These are phyloP conservation scores for Gambusia yucatana DNA, from an alignment of 2,797 vertebrate genomes.

Conservation along the genomic window DNA sequence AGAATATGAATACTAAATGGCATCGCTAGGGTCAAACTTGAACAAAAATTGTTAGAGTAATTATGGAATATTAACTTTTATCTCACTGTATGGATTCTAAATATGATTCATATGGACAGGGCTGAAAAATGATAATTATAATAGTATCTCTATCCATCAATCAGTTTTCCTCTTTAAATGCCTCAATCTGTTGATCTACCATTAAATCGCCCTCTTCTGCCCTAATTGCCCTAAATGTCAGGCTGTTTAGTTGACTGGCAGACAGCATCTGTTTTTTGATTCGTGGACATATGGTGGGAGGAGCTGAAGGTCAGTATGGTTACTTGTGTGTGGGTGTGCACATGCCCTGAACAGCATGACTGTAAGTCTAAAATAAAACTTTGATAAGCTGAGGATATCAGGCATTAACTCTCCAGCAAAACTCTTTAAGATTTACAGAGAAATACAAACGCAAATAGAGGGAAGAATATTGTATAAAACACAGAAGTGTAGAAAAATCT, in stretches of 20 bases:
- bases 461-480: conserved; percentile 6
- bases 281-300: conserved; percentile 75
- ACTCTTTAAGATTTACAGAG: conserved; percentile 28
- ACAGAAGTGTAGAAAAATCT: conserved; percentile 6
- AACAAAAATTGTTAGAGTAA: conserved; percentile 14
- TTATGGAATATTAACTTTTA: conserved; percentile 19
- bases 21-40: conserved; percentile 21
- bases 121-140: conserved; percentile 40
- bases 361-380: conserved; percentile 30
- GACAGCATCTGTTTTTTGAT: conserved; percentile 76
- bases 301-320: conserved; percentile 73
- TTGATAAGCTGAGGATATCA: conserved; percentile 33
- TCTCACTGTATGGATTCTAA: conserved; percentile 29
- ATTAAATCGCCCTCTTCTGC: conserved; percentile 61
- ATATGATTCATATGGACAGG: conserved; percentile 28
- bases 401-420: conserved; percentile 36
- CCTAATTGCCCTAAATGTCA: conserved; percentile 77
- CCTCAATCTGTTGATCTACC: conserved; percentile 55
- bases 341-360: conserved; percentile 12
- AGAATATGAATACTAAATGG: background rate
- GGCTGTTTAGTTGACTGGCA: conserved; percentile 72
- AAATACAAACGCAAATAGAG: conserved; percentile 22
- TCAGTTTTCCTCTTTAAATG: conserved; percentile 35
- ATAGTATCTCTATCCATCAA: conserved; percentile 55
- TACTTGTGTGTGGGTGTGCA: conserved; percentile 22